phyloP scores from a whole-genome alignment of 1,140 invertebrate species.

The Sycophaga agraensis region DNA sequence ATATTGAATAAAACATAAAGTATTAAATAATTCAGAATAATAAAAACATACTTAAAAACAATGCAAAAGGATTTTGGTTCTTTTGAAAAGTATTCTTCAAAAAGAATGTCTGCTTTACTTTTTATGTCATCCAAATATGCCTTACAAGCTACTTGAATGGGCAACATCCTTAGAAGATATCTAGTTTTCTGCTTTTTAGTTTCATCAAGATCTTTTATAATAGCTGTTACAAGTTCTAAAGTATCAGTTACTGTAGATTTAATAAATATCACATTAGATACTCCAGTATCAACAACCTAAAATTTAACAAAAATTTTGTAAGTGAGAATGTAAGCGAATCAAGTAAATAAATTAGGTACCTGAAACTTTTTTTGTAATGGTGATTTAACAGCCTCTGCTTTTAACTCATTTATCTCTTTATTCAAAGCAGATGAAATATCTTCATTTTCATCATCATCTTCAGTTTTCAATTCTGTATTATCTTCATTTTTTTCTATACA shows the following conservation, averaged over 20 bases:
- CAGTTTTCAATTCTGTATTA: not conserved
- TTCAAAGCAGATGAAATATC: slow-evolving; percentile 67
- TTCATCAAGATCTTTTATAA: slow-evolving; percentile 71
- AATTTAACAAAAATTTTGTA: slow-evolving; percentile 32
- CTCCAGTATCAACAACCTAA: slow-evolving; percentile 71
- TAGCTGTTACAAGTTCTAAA: slow-evolving; percentile 66
- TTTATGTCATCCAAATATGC: slow-evolving; percentile 75
- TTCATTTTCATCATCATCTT: slow-evolving; percentile 55
- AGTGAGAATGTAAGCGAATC: not conserved
- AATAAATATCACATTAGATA: slow-evolving; percentile 84
- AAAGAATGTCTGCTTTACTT: slow-evolving; percentile 64
- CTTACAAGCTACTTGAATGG: slow-evolving; percentile 79
- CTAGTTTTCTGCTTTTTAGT: slow-evolving; percentile 70
- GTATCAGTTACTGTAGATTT: slow-evolving; percentile 74
- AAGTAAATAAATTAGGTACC: slow-evolving; percentile 28
- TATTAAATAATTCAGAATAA: slow-evolving; percentile 9
- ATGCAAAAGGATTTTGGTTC: slow-evolving; percentile 75
- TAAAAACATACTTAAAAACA: slow-evolving; percentile 66
- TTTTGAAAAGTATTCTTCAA: slow-evolving; percentile 74
- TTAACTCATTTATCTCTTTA: slow-evolving; percentile 68
- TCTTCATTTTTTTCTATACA: not conserved
- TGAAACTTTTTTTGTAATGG: slow-evolving; percentile 43
- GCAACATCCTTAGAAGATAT: slow-evolving; percentile 76
- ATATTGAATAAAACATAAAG: not conserved
- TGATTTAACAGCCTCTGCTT: slow-evolving; percentile 55